Percentiles rank a stretch among this genome's conserved stretches.
phyloP scores from a whole-genome alignment of 2,888 invertebrate species.

The Syrista parreyssii region DNA sequence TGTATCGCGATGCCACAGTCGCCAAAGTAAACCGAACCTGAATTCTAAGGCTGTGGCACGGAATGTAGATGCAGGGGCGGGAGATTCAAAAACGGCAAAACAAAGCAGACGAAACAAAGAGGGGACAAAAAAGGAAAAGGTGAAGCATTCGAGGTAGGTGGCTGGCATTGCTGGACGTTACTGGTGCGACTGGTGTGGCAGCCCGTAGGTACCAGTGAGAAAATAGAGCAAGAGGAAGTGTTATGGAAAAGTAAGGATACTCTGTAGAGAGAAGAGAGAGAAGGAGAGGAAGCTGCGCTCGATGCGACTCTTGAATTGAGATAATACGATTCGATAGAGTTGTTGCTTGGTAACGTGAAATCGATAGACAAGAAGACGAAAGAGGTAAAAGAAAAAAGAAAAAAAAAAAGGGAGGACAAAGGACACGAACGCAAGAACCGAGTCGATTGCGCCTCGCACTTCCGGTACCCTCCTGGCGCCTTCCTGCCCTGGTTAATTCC shows the following conservation, averaged over 20 bases:
- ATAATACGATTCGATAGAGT: constrained; percentile 37
- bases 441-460: background rate
- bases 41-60: background rate
- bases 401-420: background rate
- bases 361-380: constrained; percentile 28
- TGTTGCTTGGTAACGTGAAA: constrained; percentile 25
- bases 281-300: background rate
- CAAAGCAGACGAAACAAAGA: background rate
- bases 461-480: background rate
- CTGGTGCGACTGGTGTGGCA: background rate
- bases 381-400: background rate
- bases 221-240: constrained; percentile 27
- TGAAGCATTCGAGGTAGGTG: background rate
- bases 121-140: background rate
- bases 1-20: background rate
- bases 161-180: background rate
- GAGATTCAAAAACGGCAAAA: constrained; percentile 4
- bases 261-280: background rate
- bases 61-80: background rate
- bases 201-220: constrained; percentile 4
- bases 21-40: background rate
- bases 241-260: constrained; percentile 30
- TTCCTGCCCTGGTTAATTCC: background rate
- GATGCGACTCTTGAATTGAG: constrained; percentile 33
- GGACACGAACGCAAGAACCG: background rate